Conservation (phyloP, 2,113 vertebrate genomes). For the Nycticorax nycticorax region DNA sequence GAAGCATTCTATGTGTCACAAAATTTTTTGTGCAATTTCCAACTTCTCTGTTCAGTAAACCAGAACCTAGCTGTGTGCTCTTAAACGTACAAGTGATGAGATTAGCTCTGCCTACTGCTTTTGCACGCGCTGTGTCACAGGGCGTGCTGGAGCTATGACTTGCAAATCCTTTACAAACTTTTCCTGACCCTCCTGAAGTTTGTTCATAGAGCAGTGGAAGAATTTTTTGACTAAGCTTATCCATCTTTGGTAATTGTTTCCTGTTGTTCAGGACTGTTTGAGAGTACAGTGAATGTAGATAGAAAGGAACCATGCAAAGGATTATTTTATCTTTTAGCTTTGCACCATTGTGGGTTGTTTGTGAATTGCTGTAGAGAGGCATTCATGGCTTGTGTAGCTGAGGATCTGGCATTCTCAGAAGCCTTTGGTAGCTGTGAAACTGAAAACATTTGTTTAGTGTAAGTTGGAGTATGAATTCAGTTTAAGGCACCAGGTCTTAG, state of each 20-base stretch:
- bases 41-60: background rate
- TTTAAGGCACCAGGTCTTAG: background rate
- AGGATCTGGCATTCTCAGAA: background rate
- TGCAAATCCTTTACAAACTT: background rate
- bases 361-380: background rate
- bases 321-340: background rate
- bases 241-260: background rate
- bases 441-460: background rate
- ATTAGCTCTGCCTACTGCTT: background rate
- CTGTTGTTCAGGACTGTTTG: background rate
- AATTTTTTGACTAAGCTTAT: background rate
- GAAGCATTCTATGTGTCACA: rapidly evolving
- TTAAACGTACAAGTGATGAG: background rate
- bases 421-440: background rate
- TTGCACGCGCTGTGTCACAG: background rate
- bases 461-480: background rate
- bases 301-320: background rate
- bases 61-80: background rate
- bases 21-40: background rate
- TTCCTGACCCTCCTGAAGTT: background rate
- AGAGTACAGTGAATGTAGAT: background rate
- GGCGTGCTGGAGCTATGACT: background rate
- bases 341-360: background rate
- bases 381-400: background rate
- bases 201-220: background rate